These are phyloP conservation scores for Drepana falcataria DNA, from an alignment of 2,888 invertebrate genomes.

Conservation along the genomic window DNA sequence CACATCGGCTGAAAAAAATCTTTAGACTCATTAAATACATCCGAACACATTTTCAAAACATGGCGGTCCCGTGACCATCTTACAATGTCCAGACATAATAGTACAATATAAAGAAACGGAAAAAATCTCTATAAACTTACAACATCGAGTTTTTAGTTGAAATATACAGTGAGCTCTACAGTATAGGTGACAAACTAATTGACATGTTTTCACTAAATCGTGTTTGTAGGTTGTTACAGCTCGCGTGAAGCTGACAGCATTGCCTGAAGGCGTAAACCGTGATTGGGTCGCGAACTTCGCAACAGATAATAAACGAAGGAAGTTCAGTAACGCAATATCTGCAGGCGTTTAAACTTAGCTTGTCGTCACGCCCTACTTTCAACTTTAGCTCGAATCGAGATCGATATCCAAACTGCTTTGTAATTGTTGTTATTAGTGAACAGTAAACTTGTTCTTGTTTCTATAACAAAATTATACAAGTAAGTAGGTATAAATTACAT, in stretches of 20 bases:
- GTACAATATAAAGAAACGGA: too few species aligned
- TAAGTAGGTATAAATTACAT: neutral
- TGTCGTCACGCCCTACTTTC: slow-evolving; percentile 9
- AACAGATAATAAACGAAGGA: slow-evolving; percentile 30
- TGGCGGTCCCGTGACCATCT: too few species aligned
- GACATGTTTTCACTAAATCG: slow-evolving; percentile 5
- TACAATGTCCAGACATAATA: too few species aligned
- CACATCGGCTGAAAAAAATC: too few species aligned
- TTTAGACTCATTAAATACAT: too few species aligned
- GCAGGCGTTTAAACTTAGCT: slow-evolving; percentile 12
- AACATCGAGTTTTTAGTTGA: too few species aligned
- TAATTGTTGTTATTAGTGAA: slow-evolving; percentile 13
- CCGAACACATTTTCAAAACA: too few species aligned
- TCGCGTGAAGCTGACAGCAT: neutral
- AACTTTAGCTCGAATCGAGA: slow-evolving; percentile 6
- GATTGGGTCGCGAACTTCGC: slow-evolving; percentile 40
- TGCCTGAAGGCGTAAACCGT: slow-evolving; percentile 23
- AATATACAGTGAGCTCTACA: neutral
- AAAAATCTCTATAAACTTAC: too few species aligned
- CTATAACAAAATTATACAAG: neutral
- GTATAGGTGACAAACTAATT: slow-evolving; percentile 8
- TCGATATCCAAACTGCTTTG: slow-evolving; percentile 12
- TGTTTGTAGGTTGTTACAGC: too few species aligned
- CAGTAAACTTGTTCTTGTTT: neutral
- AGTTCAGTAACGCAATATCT: slow-evolving; percentile 18